Evolutionary conservation across 2,113 vertebrate species (phyloP).

Genomic region (Gobiocypris rarus): DNA sequence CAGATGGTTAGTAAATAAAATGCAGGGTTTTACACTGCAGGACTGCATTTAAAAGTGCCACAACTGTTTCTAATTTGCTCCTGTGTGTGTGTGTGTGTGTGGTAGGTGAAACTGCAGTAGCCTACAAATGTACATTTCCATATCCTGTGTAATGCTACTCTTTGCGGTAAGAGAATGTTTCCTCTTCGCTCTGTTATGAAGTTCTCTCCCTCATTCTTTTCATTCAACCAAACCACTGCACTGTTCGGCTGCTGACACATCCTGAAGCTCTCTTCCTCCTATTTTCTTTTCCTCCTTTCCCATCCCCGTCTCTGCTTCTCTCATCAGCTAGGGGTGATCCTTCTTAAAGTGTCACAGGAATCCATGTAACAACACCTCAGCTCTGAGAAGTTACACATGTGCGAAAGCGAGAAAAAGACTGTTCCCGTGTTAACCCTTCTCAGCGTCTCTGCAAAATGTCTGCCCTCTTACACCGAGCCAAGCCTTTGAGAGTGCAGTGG

Average conservation of each 20-base stretch:
- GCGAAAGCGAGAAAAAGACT: background rate
- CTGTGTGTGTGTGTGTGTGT: background rate
- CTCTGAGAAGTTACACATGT: conserved; percentile 48
- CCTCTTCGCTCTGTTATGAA: conserved; percentile 42
- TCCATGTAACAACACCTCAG: conserved; percentile 66
- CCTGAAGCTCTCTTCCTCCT: conserved; percentile 60
- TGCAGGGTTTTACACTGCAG: background rate
- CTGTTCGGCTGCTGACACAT: conserved; percentile 69
- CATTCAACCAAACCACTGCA: conserved; percentile 63
- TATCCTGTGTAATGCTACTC: conserved; percentile 59
- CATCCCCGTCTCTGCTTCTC: conserved; percentile 13
- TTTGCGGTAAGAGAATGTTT: conserved; percentile 53
- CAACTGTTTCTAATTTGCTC: conserved; percentile 9
- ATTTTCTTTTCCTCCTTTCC: conserved; percentile 13
- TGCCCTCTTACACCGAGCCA: conserved; percentile 22
- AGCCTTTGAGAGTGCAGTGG: conserved; percentile 61
- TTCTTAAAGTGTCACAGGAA: conserved; percentile 62
- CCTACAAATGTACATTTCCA: conserved; percentile 62
- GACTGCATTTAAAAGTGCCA: conserved; percentile 1
- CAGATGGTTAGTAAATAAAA: background rate
- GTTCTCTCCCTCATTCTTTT: conserved; percentile 65
- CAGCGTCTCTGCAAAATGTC: conserved; percentile 4
- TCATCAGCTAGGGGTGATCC: conserved; percentile 56
- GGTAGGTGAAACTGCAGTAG: conserved; percentile 59
- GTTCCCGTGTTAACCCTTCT: conserved; percentile 24